Conservation (phyloP, 2,888 invertebrate genomes). For the Netelia melanura region DNA sequence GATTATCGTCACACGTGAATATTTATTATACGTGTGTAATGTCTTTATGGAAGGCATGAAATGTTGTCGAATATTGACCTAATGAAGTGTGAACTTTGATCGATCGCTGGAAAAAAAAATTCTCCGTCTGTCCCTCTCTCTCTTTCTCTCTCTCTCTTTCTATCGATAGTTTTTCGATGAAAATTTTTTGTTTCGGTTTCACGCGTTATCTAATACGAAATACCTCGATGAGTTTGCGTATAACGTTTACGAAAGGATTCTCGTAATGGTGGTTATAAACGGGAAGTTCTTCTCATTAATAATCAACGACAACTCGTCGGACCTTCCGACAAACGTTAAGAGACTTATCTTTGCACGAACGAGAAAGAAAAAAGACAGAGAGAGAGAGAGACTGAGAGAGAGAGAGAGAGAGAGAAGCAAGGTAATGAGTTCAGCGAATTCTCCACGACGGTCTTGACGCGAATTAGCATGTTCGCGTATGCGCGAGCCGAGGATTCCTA, state of each 20-base stretch:
- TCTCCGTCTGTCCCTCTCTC: neutral
- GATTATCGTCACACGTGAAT: slow-evolving; percentile 18
- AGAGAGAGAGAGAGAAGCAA: slow-evolving; percentile 16
- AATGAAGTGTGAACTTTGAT: slow-evolving; percentile 57
- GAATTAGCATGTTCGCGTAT: slow-evolving; percentile 45
- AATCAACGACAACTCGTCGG: slow-evolving; percentile 7
- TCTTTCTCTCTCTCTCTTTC: neutral
- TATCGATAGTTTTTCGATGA: neutral
- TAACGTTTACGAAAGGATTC: neutral
- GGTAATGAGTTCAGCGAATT: slow-evolving; percentile 58
- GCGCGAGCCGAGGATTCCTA: neutral
- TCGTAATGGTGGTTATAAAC: neutral
- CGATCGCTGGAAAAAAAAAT: slow-evolving; percentile 23
- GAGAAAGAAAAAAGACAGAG: neutral
- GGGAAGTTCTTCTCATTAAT: slow-evolving; percentile 31
- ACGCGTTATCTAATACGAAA: slow-evolving; percentile 15
- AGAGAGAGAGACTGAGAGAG: neutral
- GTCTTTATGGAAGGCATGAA: slow-evolving; percentile 1
- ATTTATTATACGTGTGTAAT: neutral
- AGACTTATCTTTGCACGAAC: neutral
- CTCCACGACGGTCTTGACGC: slow-evolving; percentile 29
- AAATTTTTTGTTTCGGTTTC: slow-evolving; percentile 28
- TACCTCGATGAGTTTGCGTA: neutral
- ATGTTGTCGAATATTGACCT: slow-evolving; percentile 40
- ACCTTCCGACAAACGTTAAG: too few species aligned